phyloP scores from a whole-genome alignment of 1,140 invertebrate genomes.

The Calycopis cecrops region DNA sequence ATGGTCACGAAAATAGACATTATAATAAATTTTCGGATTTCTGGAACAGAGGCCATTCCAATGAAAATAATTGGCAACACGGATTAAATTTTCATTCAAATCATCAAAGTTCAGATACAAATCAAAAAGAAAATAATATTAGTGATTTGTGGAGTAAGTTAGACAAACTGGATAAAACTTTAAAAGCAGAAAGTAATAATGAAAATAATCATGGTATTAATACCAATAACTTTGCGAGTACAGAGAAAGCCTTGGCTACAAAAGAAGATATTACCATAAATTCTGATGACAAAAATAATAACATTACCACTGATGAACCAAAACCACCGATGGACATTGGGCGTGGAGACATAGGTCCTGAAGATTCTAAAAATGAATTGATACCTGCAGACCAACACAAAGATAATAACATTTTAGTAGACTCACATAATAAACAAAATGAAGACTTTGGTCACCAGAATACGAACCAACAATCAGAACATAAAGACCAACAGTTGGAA shows the following conservation, averaged over 20 bases:
- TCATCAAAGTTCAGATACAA: not conserved
- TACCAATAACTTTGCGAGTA: not conserved
- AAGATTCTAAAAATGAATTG: constrained; percentile 23
- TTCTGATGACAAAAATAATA: not conserved
- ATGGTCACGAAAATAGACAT: constrained; percentile 8
- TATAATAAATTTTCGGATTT: constrained; percentile 22
- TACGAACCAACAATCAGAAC: too few species aligned
- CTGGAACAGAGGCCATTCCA: constrained; percentile 26
- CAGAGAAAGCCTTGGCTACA: not conserved
- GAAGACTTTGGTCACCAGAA: too few species aligned
- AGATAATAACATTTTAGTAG: not conserved
- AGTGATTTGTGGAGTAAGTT: constrained; percentile 17
- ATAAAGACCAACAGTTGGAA: too few species aligned
- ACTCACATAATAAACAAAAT: too few species aligned
- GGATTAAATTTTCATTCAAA: not conserved
- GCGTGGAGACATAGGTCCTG: constrained; percentile 39
- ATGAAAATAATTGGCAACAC: constrained; percentile 16
- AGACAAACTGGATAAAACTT: constrained; percentile 15
- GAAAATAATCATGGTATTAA: too few species aligned
- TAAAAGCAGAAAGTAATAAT: not conserved
- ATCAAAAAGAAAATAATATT: not conserved
- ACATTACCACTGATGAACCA: not conserved
- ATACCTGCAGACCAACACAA: constrained; percentile 1
- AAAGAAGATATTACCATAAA: not conserved
- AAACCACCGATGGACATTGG: constrained; percentile 25